A percentile compares a stretch with the other conserved stretches of the same genome.
Conservation (phyloP, 1,140 invertebrate species). For the Drosophila cardini region DNA sequence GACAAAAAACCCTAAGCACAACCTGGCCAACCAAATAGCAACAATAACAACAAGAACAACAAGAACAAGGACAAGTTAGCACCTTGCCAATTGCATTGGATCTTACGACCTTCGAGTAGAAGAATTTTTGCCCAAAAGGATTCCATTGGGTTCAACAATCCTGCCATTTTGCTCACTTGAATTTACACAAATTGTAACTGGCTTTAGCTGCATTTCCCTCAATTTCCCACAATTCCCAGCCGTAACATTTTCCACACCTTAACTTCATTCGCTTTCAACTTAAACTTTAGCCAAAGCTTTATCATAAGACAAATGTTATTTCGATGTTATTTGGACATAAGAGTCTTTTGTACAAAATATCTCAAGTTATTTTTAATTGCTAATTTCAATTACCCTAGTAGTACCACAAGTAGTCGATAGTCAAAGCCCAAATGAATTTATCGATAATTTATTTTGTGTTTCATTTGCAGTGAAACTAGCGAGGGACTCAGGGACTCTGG, state of each 20-base stretch:
- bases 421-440: not conserved
- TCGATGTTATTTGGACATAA: too few species aligned
- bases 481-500: too few species aligned
- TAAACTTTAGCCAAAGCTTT: not conserved
- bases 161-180: slow-evolving; percentile 5
- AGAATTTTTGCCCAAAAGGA: not conserved
- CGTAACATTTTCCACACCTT: not conserved
- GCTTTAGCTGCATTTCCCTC: slow-evolving; percentile 14
- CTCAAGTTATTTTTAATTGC: not conserved
- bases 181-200: slow-evolving; percentile 22
- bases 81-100: slow-evolving; percentile 24
- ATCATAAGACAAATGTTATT: not conserved
- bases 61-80: not conserved
- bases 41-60: too few species aligned
- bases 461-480: slow-evolving; percentile 1
- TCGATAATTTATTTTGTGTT: slow-evolving; percentile 8
- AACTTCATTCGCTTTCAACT: not conserved
- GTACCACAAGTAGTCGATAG: not conserved
- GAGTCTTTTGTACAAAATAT: not conserved
- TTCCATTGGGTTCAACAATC: slow-evolving; percentile 11
- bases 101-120: slow-evolving; percentile 6
- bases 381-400: slow-evolving; percentile 7
- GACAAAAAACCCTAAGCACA: not conserved
- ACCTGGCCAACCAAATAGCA: not conserved
- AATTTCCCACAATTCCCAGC: slow-evolving; percentile 5